phyloP scores from a whole-genome alignment of 2,888 invertebrate genomes.

The Drosophila mettleri region DNA sequence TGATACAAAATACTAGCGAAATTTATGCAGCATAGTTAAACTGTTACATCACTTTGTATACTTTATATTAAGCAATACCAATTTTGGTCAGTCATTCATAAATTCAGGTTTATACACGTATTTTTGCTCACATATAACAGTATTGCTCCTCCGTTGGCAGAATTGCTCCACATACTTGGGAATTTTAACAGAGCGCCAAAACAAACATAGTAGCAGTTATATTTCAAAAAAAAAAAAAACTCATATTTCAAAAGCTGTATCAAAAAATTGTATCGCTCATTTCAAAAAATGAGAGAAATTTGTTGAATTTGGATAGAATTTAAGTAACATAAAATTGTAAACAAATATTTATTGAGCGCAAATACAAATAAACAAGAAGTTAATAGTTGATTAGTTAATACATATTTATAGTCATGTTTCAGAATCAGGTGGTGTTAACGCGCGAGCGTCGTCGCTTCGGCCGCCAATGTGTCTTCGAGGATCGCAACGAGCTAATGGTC shows the following conservation, averaged over 20 bases:
- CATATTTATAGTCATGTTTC: conserved; percentile 37
- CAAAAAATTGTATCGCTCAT: too few relatives aligned
- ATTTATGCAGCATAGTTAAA: too few relatives aligned
- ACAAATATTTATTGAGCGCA: conserved; percentile 11
- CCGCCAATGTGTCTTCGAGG: conserved; percentile 89
- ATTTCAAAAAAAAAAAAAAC: conserved; percentile 6
- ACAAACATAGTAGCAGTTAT: conserved; percentile 14
- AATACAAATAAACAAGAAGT: neutral
- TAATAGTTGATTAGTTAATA: neutral
- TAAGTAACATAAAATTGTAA: conserved; percentile 16
- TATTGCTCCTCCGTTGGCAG: conserved; percentile 7
- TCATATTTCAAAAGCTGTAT: too few relatives aligned
- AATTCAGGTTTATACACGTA: neutral
- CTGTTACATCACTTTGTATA: neutral
- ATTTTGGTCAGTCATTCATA: conserved; percentile 3
- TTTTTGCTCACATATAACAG: conserved; percentile 4
- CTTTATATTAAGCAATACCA: neutral
- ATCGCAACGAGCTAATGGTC: conserved; percentile 88
- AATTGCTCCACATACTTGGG: conserved; percentile 13
- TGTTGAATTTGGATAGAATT: conserved; percentile 1
- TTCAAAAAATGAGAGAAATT: conserved; percentile 4
- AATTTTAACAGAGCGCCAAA: conserved; percentile 5
- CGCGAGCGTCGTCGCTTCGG: conserved; percentile 89
- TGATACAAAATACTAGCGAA: neutral
- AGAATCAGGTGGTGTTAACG: conserved; percentile 75